Evolutionary conservation across 2,888 invertebrate genomes (phyloP).

Genomic region (Dynastes hyllus): DNA sequence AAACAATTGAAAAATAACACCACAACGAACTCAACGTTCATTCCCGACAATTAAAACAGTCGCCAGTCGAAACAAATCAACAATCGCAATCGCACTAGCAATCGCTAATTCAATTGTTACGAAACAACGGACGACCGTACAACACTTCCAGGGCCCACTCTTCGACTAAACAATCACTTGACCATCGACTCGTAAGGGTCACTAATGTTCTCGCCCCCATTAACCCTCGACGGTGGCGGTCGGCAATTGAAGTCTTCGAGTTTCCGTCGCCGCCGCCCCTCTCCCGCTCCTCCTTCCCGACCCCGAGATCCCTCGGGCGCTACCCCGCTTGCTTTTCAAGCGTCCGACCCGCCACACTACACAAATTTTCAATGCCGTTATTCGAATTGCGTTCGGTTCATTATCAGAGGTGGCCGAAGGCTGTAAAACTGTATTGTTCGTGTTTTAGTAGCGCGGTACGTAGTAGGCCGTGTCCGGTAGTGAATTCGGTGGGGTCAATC

Average conservation of each 20-base stretch:
- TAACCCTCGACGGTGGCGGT: constrained; percentile 35
- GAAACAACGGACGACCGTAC: constrained; percentile 38
- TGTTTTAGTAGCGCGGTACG: constrained; percentile 23
- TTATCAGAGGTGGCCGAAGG: constrained; percentile 42
- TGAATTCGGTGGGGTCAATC: constrained; percentile 1
- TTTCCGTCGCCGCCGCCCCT: constrained; percentile 1
- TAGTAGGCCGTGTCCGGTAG: constrained; percentile 10
- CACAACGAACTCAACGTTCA: background rate
- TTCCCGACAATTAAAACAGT: constrained; percentile 18
- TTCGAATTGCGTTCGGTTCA: constrained; percentile 40
- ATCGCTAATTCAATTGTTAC: constrained; percentile 45
- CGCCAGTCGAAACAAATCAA: constrained; percentile 39
- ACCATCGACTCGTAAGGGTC: constrained; percentile 49
- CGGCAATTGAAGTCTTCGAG: constrained; percentile 47
- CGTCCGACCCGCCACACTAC: constrained; percentile 17
- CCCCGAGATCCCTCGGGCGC: background rate
- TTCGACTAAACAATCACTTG: constrained; percentile 48
- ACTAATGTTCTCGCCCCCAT: constrained; percentile 49
- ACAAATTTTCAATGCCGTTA: constrained; percentile 30
- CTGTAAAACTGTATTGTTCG: constrained; percentile 49
- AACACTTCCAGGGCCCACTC: constrained; percentile 36
- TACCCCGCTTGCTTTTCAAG: constrained; percentile 7
- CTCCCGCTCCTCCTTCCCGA: background rate
- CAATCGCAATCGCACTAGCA: constrained; percentile 31
- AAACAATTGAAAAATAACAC: constrained; percentile 23